These are phyloP conservation scores for Fissipunctia ypsillon DNA, from an alignment of 2,888 invertebrate genomes.

Conservation along the genomic window DNA sequence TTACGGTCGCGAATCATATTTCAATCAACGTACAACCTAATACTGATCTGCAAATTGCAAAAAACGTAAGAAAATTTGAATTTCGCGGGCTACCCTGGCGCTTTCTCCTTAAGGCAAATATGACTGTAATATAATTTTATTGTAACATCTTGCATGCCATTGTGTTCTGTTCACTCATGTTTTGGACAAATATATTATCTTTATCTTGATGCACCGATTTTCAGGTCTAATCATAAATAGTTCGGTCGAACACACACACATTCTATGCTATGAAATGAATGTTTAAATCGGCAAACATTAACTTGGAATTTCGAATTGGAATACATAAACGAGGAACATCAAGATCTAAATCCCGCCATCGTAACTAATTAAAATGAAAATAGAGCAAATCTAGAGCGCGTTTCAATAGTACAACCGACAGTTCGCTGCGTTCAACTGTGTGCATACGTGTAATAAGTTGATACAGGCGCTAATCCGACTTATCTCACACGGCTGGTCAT, in stretches of 20 bases:
- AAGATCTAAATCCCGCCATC: conserved; percentile 26
- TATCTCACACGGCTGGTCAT: conserved; percentile 66
- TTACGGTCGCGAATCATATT: too few species aligned
- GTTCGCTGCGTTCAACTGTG: conserved; percentile 21
- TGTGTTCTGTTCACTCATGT: too few species aligned
- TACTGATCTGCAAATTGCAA: too few species aligned
- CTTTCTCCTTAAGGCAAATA: too few species aligned
- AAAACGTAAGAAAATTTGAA: too few species aligned
- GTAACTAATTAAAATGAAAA: conserved; percentile 41
- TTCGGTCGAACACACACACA: conserved; percentile 23
- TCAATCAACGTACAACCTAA: too few species aligned
- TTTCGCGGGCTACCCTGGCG: too few species aligned
- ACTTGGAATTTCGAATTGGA: conserved; percentile 1
- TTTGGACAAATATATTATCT: too few species aligned
- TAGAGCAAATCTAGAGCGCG: conserved; percentile 30
- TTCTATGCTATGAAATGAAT: neutral
- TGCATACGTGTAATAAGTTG: conserved; percentile 53
- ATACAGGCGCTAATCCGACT: conserved; percentile 64
- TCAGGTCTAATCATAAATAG: conserved; percentile 47
- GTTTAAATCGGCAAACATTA: conserved; percentile 11
- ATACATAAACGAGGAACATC: conserved; percentile 30
- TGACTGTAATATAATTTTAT: too few species aligned
- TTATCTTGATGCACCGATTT: conserved; percentile 59
- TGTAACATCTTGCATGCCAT: too few species aligned
- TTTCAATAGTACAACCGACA: conserved; percentile 38